phyloP scores from a whole-genome alignment of 2,797 vertebrate species.

The Arnoldichthys spilopterus region DNA sequence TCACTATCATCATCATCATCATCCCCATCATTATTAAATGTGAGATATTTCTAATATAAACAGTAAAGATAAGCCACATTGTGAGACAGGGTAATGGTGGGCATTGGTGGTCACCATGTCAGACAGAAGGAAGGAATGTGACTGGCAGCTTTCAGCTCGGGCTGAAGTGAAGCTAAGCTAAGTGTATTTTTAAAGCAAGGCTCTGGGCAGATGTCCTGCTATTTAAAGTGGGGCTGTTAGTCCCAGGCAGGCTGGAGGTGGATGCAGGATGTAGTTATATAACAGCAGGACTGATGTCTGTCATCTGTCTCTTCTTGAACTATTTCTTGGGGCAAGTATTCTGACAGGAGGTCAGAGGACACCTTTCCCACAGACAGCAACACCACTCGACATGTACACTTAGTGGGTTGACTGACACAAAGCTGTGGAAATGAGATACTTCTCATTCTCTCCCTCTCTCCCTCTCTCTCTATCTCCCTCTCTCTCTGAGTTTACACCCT shows the following conservation, averaged over 20 bases:
- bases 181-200: neutral
- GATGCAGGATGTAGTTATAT: slow-evolving; percentile 1
- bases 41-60: too few relatives aligned
- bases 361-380: slow-evolving; percentile 33
- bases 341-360: slow-evolving; percentile 55
- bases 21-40: too few relatives aligned
- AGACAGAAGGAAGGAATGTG: neutral
- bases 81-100: neutral
- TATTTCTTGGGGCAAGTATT: slow-evolving; percentile 50
- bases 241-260: neutral
- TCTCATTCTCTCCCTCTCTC: neutral
- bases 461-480: neutral
- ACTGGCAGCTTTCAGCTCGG: neutral
- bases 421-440: neutral
- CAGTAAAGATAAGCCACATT: too few relatives aligned
- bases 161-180: neutral
- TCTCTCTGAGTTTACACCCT: neutral
- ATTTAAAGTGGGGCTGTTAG: neutral
- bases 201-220: slow-evolving; percentile 2
- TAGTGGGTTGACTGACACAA: slow-evolving; percentile 36
- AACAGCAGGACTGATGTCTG: slow-evolving; percentile 38
- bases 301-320: slow-evolving; percentile 42
- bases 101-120: neutral
- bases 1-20: too few relatives aligned
- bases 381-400: slow-evolving; percentile 14